Percentiles rank a stretch among this genome's conserved stretches.
phyloP scores from a whole-genome alignment of 2,888 invertebrate genomes.

The Oligia strigilis region DNA sequence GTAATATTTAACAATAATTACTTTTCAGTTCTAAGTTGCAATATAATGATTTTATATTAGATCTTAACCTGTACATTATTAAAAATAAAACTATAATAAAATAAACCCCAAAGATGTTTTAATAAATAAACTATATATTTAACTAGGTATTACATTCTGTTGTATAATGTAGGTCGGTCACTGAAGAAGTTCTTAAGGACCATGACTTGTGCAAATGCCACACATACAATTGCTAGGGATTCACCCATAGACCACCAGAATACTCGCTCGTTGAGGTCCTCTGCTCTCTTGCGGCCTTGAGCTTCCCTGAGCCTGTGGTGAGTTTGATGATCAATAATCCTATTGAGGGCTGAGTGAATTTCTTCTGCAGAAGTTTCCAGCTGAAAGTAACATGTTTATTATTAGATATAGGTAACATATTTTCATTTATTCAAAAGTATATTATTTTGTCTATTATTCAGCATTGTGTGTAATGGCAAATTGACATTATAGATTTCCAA shows the following conservation, averaged over 20 bases:
- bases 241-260: slow-evolving; percentile 98
- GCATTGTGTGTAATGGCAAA: not conserved
- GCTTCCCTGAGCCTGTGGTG: slow-evolving; percentile 98
- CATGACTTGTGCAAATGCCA: slow-evolving; percentile 97
- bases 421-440: not conserved
- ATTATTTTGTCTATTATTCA: not conserved
- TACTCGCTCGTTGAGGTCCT: slow-evolving; percentile 98
- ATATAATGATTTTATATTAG: slow-evolving; percentile 47
- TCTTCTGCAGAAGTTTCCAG: slow-evolving; percentile 97
- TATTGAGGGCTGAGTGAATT: slow-evolving; percentile 96
- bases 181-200: slow-evolving; percentile 97
- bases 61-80: slow-evolving; percentile 50
- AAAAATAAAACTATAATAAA: slow-evolving; percentile 67
- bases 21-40: slow-evolving; percentile 31
- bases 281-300: slow-evolving; percentile 98
- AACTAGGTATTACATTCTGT: slow-evolving; percentile 83
- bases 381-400: slow-evolving; percentile 87
- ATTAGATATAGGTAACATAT: slow-evolving; percentile 2
- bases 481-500: not conserved
- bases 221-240: slow-evolving; percentile 95
- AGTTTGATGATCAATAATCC: slow-evolving; percentile 98
- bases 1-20: slow-evolving; percentile 29
- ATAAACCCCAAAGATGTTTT: slow-evolving; percentile 77
- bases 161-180: slow-evolving; percentile 87
- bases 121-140: slow-evolving; percentile 83